Conservation (phyloP, 2,888 invertebrate species). For the Drosophila mimica region DNA sequence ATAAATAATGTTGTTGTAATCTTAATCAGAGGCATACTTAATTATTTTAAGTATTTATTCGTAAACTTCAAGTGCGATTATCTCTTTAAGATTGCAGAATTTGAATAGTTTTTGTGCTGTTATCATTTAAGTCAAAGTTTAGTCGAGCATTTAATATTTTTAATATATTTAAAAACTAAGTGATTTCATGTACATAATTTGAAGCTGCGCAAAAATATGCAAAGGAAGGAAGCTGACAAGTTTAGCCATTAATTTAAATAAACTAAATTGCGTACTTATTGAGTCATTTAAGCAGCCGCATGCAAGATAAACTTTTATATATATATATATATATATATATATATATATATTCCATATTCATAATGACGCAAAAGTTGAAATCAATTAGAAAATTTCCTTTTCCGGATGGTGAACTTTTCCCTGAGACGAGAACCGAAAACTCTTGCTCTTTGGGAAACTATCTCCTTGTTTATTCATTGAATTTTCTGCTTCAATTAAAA, state of each 20-base stretch:
- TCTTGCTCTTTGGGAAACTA: constrained; percentile 52
- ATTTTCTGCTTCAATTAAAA: constrained; percentile 75
- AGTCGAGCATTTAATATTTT: neutral
- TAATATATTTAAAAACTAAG: neutral
- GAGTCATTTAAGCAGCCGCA: constrained; percentile 5
- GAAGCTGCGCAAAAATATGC: neutral
- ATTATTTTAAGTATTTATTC: neutral
- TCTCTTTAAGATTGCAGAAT: neutral
- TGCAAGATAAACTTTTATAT: constrained; percentile 26
- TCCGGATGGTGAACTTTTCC: constrained; percentile 34
- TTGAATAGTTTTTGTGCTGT: neutral
- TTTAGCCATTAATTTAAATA: neutral
- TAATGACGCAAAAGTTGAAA: constrained; percentile 46
- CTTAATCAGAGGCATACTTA: neutral
- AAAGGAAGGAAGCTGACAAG: neutral
- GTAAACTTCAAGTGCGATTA: neutral
- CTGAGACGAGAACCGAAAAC: constrained; percentile 18
- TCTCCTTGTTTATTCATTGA: constrained; percentile 74
- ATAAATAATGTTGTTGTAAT: neutral
- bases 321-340: neutral
- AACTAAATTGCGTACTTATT: constrained; percentile 3
- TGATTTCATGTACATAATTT: neutral
- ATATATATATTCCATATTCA: constrained; percentile 23
- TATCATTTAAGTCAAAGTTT: neutral
- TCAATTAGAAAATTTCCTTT: constrained; percentile 65